Evolutionary conservation across 2,797 vertebrate species (phyloP).

Genomic region (Gymnopithys bicolor): DNA sequence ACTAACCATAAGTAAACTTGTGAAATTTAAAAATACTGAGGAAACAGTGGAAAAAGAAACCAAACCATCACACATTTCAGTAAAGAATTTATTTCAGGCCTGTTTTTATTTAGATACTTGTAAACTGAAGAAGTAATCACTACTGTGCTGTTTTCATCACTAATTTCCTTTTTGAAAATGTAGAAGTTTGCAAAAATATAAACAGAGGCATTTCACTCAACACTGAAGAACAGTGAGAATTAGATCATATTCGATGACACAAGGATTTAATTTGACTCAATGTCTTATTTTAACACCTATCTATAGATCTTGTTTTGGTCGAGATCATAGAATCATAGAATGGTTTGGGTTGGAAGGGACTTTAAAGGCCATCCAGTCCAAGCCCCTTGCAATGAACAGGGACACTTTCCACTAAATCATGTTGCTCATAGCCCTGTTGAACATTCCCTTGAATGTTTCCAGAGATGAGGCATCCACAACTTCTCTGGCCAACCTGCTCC

Average conservation of each 20-base stretch:
- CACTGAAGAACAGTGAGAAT: not conserved
- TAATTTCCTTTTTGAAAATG: not conserved
- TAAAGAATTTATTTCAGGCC: not conserved
- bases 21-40: not conserved
- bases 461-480: too few species aligned
- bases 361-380: not conserved
- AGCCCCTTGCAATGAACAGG: not conserved
- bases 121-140: not conserved
- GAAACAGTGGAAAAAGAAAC: not conserved
- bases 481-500: not conserved
- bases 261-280: not conserved
- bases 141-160: not conserved
- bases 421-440: fast-evolving
- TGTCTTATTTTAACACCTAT: not conserved
- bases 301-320: not conserved
- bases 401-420: not conserved
- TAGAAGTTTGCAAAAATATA: not conserved
- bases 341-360: not conserved
- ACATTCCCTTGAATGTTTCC: not conserved
- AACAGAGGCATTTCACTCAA: not conserved
- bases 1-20: not conserved
- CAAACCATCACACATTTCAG: not conserved
- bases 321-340: not conserved
- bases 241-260: not conserved
- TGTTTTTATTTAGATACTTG: not conserved